Evolutionary conservation across 2,888 invertebrate genomes (phyloP), one percentile per base, ranked within the genome.

Genomic region (Mythimna loreyi): DNA sequence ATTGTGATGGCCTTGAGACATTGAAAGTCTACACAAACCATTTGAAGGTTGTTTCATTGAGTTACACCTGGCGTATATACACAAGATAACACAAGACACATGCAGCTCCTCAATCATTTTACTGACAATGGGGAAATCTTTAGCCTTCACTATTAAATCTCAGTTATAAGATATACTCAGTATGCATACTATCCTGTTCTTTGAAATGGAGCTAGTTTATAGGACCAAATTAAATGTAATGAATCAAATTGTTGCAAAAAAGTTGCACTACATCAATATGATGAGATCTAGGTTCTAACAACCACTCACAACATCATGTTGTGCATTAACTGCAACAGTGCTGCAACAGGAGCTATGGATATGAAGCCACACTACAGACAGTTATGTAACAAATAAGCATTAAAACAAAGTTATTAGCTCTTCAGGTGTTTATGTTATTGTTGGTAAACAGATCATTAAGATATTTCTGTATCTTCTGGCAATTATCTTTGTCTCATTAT

Each of bases 381-480:
- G n/a, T 6, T 47, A 69, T 16, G 52, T 36, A 53, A 75, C 28
- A 36, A 75, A 67, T 33, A 75, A 21, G n/a, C 28, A 53, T 16
- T n/a, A 1, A 16, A 67, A 36, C 3, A 40, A 23, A 33, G 21
- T 0, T 40, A 25, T 21, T 43, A 25, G 25, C 19, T 40, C 69
- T 40, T 55, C 45, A 40, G 19, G 69, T 40, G 45, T 21, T 47
- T 53, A 30, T 16, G 16, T 45, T 36, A 23, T 52, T 72, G 45
- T 52, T 71, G 25, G 59, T 53, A 47, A 72, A 78, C 71, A 77
- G 40, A 9, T 40, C 21, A 70, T 25, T 49, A 13, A 23, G 0
- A 52, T 21, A 50, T 45, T 36, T 45, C n/a, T 43, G 1, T 21
- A 13, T 23, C 7, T 33, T 16, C 40, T 57, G 50, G 9, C 21